These are phyloP conservation scores for Zygogramma bicolorata DNA, from an alignment of 2,888 invertebrate genomes.

Conservation along the genomic window DNA sequence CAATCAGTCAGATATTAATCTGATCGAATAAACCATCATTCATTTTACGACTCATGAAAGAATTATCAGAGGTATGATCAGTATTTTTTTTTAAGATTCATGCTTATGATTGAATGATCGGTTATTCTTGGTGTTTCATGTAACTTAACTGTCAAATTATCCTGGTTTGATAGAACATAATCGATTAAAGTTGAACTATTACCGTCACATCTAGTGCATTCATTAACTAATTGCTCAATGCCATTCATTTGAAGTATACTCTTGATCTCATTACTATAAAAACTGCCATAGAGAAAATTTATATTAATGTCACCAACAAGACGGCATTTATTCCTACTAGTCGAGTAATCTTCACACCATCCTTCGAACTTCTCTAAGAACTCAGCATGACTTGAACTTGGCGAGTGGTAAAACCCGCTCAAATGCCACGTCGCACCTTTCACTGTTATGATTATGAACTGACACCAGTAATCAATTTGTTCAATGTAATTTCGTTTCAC, in stretches of 20 bases:
- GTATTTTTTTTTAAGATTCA: neutral
- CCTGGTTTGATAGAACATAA: slow-evolving; percentile 10
- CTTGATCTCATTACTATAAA: slow-evolving; percentile 6
- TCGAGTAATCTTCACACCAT: neutral
- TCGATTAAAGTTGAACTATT: slow-evolving; percentile 3
- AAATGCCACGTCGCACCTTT: neutral
- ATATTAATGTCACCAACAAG: neutral
- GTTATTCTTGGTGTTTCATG: neutral
- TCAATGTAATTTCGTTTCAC: neutral
- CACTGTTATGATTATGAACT: neutral
- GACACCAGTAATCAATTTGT: neutral
- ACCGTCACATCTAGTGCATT: neutral
- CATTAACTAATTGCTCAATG: neutral
- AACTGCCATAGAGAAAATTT: neutral
- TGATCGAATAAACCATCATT: slow-evolving; percentile 10
- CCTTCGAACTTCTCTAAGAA: neutral
- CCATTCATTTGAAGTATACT: neutral
- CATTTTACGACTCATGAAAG: neutral
- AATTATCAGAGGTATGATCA: neutral
- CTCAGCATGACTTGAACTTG: neutral
- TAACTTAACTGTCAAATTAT: neutral
- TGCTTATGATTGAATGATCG: neutral
- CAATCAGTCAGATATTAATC: slow-evolving; percentile 18
- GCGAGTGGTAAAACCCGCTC: neutral
- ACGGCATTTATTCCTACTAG: neutral